Percentiles rank a stretch among this genome's conserved stretches.
These are phyloP conservation scores for Rhinoraja longicauda DNA, from an alignment of 2,797 vertebrate genomes.

Conservation along the genomic window DNA sequence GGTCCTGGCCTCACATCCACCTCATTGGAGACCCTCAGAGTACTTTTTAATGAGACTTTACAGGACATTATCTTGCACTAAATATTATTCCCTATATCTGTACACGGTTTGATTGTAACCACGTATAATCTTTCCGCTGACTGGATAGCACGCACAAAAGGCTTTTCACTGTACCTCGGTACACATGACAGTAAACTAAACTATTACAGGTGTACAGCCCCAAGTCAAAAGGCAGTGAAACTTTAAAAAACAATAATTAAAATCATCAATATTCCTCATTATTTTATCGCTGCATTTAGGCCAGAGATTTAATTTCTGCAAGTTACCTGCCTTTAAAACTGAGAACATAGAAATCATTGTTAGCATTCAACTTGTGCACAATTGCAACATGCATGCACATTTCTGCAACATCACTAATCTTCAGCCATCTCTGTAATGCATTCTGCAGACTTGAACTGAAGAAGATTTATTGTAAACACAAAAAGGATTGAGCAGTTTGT, in stretches of 20 bases:
- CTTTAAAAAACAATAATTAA: neutral
- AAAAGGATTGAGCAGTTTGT: neutral
- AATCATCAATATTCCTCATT: neutral
- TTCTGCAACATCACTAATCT: neutral
- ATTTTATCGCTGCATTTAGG: neutral
- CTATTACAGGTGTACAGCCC: neutral
- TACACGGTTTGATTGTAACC: no score
- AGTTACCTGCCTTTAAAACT: neutral
- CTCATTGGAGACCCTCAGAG: no score
- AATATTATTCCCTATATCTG: no score
- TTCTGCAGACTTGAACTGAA: neutral
- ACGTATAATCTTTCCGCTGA: no score
- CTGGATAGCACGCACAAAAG: no score
- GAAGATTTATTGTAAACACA: neutral
- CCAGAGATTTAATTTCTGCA: neutral
- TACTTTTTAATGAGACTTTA: no score
- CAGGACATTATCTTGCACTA: no score
- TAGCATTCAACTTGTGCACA: neutral
- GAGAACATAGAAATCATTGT: neutral
- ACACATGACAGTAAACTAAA: no score
- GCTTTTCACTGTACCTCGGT: no score
- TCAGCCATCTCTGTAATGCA: neutral
- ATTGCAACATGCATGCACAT: no score
- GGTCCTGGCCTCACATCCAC: no score
- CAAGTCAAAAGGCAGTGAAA: neutral